Percentiles rank a stretch among this genome's conserved stretches.
phyloP scores from a whole-genome alignment of 64 coral and sea anemone species.

The Stichodactyla mertensii region DNA sequence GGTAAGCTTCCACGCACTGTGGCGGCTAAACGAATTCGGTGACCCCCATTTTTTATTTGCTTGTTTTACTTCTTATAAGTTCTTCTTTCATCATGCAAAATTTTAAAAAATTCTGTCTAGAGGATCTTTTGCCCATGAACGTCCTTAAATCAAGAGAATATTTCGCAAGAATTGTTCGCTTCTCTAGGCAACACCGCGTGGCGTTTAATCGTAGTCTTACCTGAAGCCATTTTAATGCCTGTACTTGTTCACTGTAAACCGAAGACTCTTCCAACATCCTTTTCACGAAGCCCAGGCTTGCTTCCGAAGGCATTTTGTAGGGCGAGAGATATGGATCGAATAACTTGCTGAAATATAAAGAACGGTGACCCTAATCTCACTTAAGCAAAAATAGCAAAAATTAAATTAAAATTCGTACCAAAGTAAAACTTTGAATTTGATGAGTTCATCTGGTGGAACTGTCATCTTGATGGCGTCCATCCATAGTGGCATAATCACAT shows the following conservation, averaged over 20 bases:
- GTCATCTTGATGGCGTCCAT: slow-evolving; percentile 88
- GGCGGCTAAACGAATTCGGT: too few species aligned
- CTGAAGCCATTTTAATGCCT: slow-evolving; percentile 91
- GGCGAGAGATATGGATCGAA: slow-evolving; percentile 90
- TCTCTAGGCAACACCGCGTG: too few species aligned
- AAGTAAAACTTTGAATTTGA: slow-evolving; percentile 87
- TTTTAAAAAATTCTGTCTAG: too few species aligned
- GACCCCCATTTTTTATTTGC: too few species aligned
- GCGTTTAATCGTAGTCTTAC: slow-evolving; percentile 13
- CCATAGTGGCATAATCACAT: slow-evolving; percentile 90
- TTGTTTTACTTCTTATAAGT: too few species aligned
- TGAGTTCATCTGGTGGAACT: slow-evolving; percentile 77
- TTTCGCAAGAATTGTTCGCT: too few species aligned
- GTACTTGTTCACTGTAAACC: slow-evolving; percentile 57
- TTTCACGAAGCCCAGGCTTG: slow-evolving; percentile 81
- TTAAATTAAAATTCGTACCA: slow-evolving; percentile 31
- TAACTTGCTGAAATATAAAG: slow-evolving; percentile 49
- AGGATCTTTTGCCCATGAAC: too few species aligned
- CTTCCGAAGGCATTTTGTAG: slow-evolving; percentile 63
- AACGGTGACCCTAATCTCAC: background rate
- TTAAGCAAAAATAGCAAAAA: background rate
- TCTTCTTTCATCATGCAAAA: too few species aligned
- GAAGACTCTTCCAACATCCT: slow-evolving; percentile 64
- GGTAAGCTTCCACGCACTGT: too few species aligned
- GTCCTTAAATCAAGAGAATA: too few species aligned